A percentile compares a stretch with the other conserved stretches of the same genome.
Conservation (phyloP, 2,888 invertebrate genomes). For the Tipula unca region DNA sequence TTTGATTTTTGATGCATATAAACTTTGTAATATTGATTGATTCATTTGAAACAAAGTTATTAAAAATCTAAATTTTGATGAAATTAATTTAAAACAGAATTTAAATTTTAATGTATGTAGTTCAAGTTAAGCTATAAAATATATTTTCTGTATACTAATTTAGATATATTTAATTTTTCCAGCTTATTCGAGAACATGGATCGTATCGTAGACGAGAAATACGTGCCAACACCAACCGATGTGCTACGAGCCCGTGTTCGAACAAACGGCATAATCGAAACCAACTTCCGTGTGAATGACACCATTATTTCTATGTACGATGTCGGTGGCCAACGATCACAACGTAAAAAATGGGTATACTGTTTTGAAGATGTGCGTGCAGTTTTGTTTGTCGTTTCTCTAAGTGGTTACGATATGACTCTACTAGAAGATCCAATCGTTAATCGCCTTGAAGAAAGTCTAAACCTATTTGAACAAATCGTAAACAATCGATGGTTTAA, state of each 20-base stretch:
- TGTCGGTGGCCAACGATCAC: slow-evolving; percentile 57
- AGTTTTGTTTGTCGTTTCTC: slow-evolving; percentile 53
- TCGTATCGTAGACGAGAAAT: slow-evolving; percentile 52
- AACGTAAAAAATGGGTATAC: slow-evolving; percentile 57
- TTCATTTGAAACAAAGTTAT: no score
- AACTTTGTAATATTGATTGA: no score
- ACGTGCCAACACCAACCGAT: slow-evolving; percentile 54
- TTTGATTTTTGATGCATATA: no score
- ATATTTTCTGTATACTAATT: no score
- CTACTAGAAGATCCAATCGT: slow-evolving; percentile 52
- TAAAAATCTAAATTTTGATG: no score
- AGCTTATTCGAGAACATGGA: slow-evolving; percentile 61
- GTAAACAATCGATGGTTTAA: slow-evolving; percentile 56
- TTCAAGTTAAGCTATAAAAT: no score
- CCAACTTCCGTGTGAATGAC: slow-evolving; percentile 53
- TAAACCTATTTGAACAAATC: slow-evolving; percentile 54
- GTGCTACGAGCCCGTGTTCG: slow-evolving; percentile 53
- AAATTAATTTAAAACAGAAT: no score
- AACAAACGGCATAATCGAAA: slow-evolving; percentile 58
- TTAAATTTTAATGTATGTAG: neutral
- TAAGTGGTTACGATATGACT: slow-evolving; percentile 60
- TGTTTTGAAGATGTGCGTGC: slow-evolving; percentile 58
- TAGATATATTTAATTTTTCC: slow-evolving; percentile 14
- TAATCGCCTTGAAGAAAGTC: slow-evolving; percentile 54
- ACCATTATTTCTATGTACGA: slow-evolving; percentile 54